Base-by-base conservation (phyloP, 2,797 vertebrate species). In the Hydrocynus forskahlii region DNA sequence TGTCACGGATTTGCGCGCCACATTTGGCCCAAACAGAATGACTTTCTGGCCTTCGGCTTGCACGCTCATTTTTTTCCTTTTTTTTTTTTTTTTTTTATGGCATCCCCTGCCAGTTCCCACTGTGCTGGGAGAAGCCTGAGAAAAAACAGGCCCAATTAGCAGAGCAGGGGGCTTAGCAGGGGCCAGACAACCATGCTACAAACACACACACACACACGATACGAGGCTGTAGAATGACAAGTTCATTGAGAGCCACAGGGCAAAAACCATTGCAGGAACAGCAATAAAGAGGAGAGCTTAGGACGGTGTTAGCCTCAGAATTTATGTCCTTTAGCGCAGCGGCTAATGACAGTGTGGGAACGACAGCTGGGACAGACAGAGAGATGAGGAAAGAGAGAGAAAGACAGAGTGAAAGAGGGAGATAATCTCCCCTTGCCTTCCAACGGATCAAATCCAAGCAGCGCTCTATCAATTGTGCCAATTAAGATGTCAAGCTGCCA, bases 11-110 rank as follows among this genome's bases (percentile, higher is more conserved):
- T 87, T 84, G 84, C 81, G 81, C 77, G 78, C 75, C 75, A 79
- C 86, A 84, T 84, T 89, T 83, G 85, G 83, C 25, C 86, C 66
- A 80, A 29, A 70, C 76, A 86, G 84, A 89, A 87, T 89, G 88
- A 89, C 89, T 90, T 90, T 86, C 85, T 89, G 82, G 81, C 88
- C 83, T 76, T 78, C 50, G 17, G 50, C 75, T 72, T 13, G 38
- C 57, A 55, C n/a, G 17, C 50, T 23, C 81, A 74, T 70, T 82
- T 67, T 57, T 80, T 76, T 60, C 38, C 29, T 57, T 43, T 62
- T 2, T 48, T 63, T 78, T 66, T 67, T 29, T 70, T 6, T 40
- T 23, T 16, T 62, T 64, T 69, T 75, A 76, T 62, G 75, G 25
- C 54, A 63, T 9, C 38, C 45, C 21, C 72, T 89, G 88, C 88